Conservation (phyloP, 1,140 invertebrate genomes). For the Pseudomyrmex concolor region DNA sequence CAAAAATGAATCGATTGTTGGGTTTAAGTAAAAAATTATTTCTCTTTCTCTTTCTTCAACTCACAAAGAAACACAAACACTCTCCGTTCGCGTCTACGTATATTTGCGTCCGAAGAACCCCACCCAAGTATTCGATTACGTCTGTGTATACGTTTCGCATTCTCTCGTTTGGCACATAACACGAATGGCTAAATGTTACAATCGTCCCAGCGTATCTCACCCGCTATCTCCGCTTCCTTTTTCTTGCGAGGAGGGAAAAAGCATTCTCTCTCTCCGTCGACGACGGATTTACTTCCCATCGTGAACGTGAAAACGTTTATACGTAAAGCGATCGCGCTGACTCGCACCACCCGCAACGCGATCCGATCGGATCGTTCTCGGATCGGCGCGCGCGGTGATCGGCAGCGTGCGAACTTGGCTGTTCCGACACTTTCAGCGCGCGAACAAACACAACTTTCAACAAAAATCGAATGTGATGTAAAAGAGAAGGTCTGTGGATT, state of each 20-base stretch:
- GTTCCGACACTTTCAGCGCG: constrained; percentile 34
- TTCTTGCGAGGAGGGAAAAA: constrained; percentile 62
- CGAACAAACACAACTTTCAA: neutral
- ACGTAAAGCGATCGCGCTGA: constrained; percentile 24
- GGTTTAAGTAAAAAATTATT: neutral
- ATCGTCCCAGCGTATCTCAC: constrained; percentile 74
- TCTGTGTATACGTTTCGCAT: constrained; percentile 68
- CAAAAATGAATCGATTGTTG: too few species aligned
- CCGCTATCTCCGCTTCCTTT: constrained; percentile 73
- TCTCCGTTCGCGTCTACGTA: neutral
- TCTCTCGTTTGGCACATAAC: constrained; percentile 68
- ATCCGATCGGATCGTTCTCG: constrained; percentile 43
- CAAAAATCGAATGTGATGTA: constrained; percentile 26
- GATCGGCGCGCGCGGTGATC: constrained; percentile 10
- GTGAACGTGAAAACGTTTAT: constrained; percentile 34
- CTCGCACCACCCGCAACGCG: constrained; percentile 27
- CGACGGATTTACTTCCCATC: constrained; percentile 65
- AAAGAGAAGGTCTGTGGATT: constrained; percentile 18
- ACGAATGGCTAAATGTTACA: constrained; percentile 79
- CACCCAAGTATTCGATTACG: constrained; percentile 57
- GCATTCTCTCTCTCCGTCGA: constrained; percentile 48
- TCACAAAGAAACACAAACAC: neutral
- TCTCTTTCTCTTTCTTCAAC: neutral
- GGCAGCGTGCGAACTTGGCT: constrained; percentile 60
- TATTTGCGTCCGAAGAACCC: constrained; percentile 47